phyloP scores from a whole-genome alignment of 2,797 vertebrate genomes.

The Falco cherrug region DNA sequence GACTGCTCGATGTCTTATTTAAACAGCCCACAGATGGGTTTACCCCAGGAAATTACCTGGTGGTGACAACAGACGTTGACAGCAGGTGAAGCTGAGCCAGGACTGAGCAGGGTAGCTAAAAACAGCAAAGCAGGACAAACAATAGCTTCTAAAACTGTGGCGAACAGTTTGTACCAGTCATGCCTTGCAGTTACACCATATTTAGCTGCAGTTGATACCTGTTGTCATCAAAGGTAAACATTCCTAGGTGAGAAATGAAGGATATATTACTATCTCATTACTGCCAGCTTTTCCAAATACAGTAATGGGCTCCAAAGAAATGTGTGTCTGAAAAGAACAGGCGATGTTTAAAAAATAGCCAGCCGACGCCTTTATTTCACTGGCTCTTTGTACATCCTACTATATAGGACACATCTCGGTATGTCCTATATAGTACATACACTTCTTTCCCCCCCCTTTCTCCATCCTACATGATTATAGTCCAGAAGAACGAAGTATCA shows the following conservation, averaged over 20 bases:
- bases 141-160: neutral
- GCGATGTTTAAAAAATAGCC: neutral
- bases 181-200: neutral
- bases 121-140: neutral
- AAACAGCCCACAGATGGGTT: neutral
- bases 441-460: neutral
- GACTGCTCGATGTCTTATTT: neutral
- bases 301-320: neutral
- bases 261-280: neutral
- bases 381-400: neutral
- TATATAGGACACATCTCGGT: neutral
- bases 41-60: neutral
- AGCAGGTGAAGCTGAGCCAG: neutral
- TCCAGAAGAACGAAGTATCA: neutral
- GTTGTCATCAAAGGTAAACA: slow-evolving; percentile 29
- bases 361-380: neutral
- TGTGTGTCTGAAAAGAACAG: neutral
- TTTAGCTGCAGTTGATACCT: neutral
- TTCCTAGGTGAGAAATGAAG: neutral
- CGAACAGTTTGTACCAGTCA: neutral
- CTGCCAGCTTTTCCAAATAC: neutral
- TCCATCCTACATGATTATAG: neutral
- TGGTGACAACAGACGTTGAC: slow-evolving; percentile 4
- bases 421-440: neutral
- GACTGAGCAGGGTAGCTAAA: neutral